These are phyloP conservation scores for Electrona antarctica DNA, from an alignment of 2,113 vertebrate species.

Conservation along the genomic window DNA sequence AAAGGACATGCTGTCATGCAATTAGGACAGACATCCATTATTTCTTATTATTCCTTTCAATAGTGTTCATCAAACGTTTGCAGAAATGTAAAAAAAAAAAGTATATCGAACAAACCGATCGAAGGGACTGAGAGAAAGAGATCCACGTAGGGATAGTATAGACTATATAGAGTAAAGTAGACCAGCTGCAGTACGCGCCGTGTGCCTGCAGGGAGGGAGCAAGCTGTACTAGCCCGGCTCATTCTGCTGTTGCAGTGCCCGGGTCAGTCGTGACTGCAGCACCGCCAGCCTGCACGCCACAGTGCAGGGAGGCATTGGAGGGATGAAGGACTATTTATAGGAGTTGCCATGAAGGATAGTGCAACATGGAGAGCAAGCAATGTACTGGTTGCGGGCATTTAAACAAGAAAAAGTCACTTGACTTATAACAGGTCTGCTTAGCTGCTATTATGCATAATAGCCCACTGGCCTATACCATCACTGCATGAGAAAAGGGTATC, in stretches of 20 bases:
- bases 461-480: too few relatives aligned
- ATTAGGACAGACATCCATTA: too few relatives aligned
- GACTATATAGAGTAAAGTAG: too few relatives aligned
- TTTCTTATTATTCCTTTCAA: too few relatives aligned
- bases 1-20: too few relatives aligned
- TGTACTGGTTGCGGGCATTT: constrained; percentile 43
- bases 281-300: constrained; percentile 47
- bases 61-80: too few relatives aligned
- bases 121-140: too few relatives aligned
- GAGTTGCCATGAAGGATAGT: constrained; percentile 17
- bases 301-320: constrained; percentile 38
- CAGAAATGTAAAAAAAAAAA: too few relatives aligned
- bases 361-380: neutral
- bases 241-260: constrained; percentile 2
- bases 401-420: constrained; percentile 41
- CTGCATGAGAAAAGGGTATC: too few relatives aligned
- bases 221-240: constrained; percentile 20
- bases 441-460: too few relatives aligned
- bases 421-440: neutral
- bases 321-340: constrained; percentile 67
- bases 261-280: constrained; percentile 68
- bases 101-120: too few relatives aligned
- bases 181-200: constrained; percentile 51
- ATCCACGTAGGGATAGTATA: too few relatives aligned
- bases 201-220: constrained; percentile 38